Evolutionary conservation across 1,140 invertebrate species (phyloP).

Genomic region (Ctenoplectra terminalis): DNA sequence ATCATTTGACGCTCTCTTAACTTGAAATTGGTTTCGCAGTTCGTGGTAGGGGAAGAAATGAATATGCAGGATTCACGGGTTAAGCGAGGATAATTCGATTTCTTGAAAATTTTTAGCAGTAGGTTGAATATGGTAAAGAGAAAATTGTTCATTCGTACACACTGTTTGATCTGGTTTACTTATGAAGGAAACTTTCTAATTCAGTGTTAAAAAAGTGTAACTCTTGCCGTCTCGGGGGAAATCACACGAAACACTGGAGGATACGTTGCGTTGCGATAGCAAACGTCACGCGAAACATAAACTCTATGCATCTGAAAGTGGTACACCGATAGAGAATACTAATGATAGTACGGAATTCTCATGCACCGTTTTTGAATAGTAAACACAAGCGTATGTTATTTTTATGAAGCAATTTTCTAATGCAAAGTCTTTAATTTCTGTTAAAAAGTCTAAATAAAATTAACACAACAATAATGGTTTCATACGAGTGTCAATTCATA

Average conservation of each 20-base stretch:
- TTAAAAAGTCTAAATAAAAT: too few species aligned
- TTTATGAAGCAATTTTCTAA: neutral
- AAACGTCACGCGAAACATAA: constrained; percentile 61
- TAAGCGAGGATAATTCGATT: too few species aligned
- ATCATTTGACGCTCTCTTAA: too few species aligned
- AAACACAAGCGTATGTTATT: neutral
- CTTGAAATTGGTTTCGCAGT: too few species aligned
- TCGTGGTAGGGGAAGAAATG: too few species aligned
- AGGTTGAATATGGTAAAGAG: too few species aligned
- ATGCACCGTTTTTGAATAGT: constrained; percentile 21
- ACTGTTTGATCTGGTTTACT: too few species aligned
- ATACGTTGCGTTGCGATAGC: constrained; percentile 55
- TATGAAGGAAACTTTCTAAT: constrained; percentile 55
- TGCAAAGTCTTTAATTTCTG: neutral
- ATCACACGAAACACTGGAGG: constrained; percentile 52
- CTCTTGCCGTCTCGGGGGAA: constrained; percentile 45
- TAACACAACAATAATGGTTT: too few species aligned
- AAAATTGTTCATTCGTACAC: too few species aligned
- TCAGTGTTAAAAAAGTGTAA: constrained; percentile 56
- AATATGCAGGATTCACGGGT: too few species aligned
- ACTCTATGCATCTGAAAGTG: constrained; percentile 59
- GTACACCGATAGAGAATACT: constrained; percentile 62
- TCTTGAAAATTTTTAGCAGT: too few species aligned
- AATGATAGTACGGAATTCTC: constrained; percentile 58
- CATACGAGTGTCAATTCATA: too few species aligned